Base-by-base conservation (phyloP, 2,113 vertebrate genomes). In the Leptosomus discolor region DNA sequence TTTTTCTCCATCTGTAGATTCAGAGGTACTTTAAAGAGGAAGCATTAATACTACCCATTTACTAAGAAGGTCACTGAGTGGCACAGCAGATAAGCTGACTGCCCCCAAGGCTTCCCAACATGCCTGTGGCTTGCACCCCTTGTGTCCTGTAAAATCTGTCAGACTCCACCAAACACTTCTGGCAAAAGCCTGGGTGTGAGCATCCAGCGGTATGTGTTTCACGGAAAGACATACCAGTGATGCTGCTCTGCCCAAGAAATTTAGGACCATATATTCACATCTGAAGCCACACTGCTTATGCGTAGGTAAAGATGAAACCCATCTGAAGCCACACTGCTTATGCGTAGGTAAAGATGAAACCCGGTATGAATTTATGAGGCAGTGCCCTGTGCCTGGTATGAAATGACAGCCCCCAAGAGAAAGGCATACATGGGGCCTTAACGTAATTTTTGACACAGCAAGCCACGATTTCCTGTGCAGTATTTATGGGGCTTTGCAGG, bases 41-140 rank as follows among this genome's bases (percentile, higher is more conserved):
- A 77, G 34, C 14, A 36, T 39, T n/a, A 61, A 22, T 19, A 81
- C 3, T 30, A 5, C 32, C 24, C 27, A 3, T 81, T 73, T 48
- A 57, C 18, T 91, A 23, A 65, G n/a, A 12, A 75, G 6, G 26
- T 61, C 70, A 58, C 27, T 39, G n/a, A 11, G 37, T 53, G 21
- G 24, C n/a, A 48, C 26, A 78, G 48, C 60, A 80, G 79, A 48
- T n/a, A 48, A 85, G 14, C 30, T 64, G 70, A n/a, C 20, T 69
- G 32, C 5, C 34, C 30, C 21, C 30, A 53, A 5, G 15, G 26
- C 14, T 70, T 78, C 41, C 74, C 16, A 69, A 10, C 19, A 17
- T 2, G 3, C 27, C 75, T 2, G 0, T 2, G 2, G 14, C 3
- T 79, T 45, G 5, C 37, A 36, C 71, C 34, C 11, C 26, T 53